Conservation (phyloP, 2,113 vertebrate species). For the Crotophaga sulcirostris region DNA sequence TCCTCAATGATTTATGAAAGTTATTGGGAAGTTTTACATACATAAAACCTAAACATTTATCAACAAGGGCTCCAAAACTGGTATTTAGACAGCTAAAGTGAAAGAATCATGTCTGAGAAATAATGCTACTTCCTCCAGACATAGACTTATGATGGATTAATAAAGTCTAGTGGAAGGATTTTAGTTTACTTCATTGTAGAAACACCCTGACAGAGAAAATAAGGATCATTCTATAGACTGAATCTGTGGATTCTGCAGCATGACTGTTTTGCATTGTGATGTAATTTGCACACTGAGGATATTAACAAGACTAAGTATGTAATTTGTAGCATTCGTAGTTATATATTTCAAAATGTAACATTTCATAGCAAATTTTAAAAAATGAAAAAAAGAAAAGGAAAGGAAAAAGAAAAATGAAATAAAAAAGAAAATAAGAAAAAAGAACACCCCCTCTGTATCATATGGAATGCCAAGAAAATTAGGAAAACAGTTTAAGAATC, state of each 20-base stretch:
- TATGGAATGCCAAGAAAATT: background rate
- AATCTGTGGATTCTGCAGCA: background rate
- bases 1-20: background rate
- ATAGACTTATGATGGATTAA: background rate
- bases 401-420: background rate
- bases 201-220: background rate
- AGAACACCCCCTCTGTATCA: fast-evolving
- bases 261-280: background rate
- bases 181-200: background rate
- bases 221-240: background rate
- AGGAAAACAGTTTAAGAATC: background rate
- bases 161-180: background rate
- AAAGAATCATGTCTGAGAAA: background rate
- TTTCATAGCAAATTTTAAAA: background rate
- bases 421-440: too few relatives aligned
- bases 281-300: background rate
- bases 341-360: background rate
- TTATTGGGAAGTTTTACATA: background rate
- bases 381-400: background rate
- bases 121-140: background rate
- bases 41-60: background rate
- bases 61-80: background rate
- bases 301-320: background rate
- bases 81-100: background rate
- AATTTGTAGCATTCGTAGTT: background rate